Evolutionary conservation across 1,140 invertebrate genomes (phyloP), one percentile per base, ranked within the genome.

Genomic region (Belonocnema kinseyi): DNA sequence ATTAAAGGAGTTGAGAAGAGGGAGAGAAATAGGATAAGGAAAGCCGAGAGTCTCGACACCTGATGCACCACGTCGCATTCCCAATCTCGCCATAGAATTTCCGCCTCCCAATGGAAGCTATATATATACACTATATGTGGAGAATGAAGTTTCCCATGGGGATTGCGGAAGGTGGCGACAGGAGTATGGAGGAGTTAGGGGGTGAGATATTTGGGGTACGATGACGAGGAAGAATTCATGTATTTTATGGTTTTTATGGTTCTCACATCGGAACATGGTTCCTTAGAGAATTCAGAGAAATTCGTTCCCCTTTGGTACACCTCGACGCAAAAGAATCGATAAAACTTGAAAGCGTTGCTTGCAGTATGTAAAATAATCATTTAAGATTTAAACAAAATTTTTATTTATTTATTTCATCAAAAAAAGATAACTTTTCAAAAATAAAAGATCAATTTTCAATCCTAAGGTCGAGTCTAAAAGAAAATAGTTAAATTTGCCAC

Each of bases 11-110:
- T 26, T 26, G 21, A 26, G 21, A 2, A 26, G 21, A 26, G 21
- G 21, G 21, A 26, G 21, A 26, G 21, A 2, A 26, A 26, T 26
- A 1, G 17, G 52, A 33, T 52, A n/a, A 17, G 80, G 79, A 84
- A 80, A 77, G 77, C 70, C 71, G 71, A 26, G 76, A 83, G 77
- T 76, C 81, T 81, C 82, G 78, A 81, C 82, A 82, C 78, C 80
- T 80, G 80, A 83, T 78, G 80, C 77, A 74, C 74, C 78, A 77
- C 78, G 77, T 80, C 75, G 82, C 80, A 81, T 83, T 79, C 82
- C 77, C 77, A 77, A 72, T 79, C 76, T 72, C 74, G 80, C 82
- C 78, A 81, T 83, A 83, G 80, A 83, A 83, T 81, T 83, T 79
- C 77, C 80, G 73, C 78, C 75, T 79, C 80, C 72, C 80, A 72